Conservation (phyloP, 2,797 vertebrate species). For the Enoplosus armatus region DNA sequence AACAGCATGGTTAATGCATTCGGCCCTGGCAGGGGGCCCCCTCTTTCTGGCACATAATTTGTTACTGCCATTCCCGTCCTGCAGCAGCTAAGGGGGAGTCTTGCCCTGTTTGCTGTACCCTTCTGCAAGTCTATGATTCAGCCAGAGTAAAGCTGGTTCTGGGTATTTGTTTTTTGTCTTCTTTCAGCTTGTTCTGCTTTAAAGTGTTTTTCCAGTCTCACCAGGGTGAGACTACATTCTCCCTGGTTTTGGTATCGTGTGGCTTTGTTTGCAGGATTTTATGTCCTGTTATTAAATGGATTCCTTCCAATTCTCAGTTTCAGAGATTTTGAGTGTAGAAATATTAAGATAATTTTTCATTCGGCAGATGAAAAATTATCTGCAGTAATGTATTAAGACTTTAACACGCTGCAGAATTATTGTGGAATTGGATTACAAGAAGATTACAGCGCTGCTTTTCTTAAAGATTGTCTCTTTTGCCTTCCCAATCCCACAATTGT, state of each 20-base stretch:
- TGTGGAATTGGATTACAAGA: conserved; percentile 38
- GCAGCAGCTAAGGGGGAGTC: conserved; percentile 55
- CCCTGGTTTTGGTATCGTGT: neutral
- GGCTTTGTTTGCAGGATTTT: conserved; percentile 19
- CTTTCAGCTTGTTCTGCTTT: conserved; percentile 13
- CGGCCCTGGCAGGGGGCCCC: conserved; percentile 51
- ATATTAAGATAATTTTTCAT: conserved; percentile 38
- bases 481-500: conserved; percentile 34
- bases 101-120: conserved; percentile 22
- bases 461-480: conserved; percentile 5
- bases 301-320: conserved; percentile 13
- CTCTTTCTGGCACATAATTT: conserved; percentile 63
- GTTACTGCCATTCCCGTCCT: conserved; percentile 46
- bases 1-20: conserved; percentile 74
- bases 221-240: neutral
- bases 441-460: conserved; percentile 43
- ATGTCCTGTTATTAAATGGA: conserved; percentile 23
- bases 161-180: conserved; percentile 27
- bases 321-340: conserved; percentile 3
- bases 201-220: conserved; percentile 7
- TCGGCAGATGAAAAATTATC: conserved; percentile 7
- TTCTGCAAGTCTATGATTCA: conserved; percentile 41
- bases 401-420: conserved; percentile 28
- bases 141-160: conserved; percentile 36
- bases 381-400: conserved; percentile 34